Base-by-base conservation (phyloP, 2,113 vertebrate species). In the Cephalopholis sonnerati region DNA sequence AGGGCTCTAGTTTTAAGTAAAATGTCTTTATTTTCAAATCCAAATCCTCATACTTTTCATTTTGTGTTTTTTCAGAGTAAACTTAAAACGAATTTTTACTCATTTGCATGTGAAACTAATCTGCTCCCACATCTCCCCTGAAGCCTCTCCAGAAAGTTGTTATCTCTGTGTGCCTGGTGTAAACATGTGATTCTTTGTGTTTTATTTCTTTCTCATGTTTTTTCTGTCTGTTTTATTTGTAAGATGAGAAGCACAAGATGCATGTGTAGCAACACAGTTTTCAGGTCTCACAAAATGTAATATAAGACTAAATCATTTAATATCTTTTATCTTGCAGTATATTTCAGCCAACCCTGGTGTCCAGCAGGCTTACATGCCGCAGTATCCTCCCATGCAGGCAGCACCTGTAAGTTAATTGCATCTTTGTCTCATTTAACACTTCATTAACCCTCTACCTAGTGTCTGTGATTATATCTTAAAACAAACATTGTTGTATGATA, bases 331-430 rank as follows among this genome's bases (percentile, higher is more conserved):
- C 55, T 82, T 79, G 10, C 93, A 99, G 98, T 99, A 99, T 91
- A 97, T 99, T 96, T 96, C 98, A 89, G 96, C 97, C 80, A 98
- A 97, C 55, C 96, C 97, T 90, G 96, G 96, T 94, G 97, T 99
- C 95, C 98, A 98, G 94, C 97, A 97, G 96, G 97, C 97, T 62
- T 99, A 99, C 90, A 96, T 99, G 92, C 97, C 98, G 85, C 98
- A 98, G 77, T 99, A 99, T 69, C 93, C 97, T 86, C 96, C 97
- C 77, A 95, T 99, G 91, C 98, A 97, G 90, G 96, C 97, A 44
- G 90, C 97, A 70, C 93, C 97, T 0, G 97, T 99, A 93, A 96
- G 97, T 89, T 93, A 36, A 22, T 32, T 48, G 3, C 44, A 4
- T 41, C 29, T 65, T 68, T 41, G 36, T 61, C 57, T 48, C 22